Conservation (phyloP, 2,888 invertebrate genomes). For the Slavum lentiscoides region DNA sequence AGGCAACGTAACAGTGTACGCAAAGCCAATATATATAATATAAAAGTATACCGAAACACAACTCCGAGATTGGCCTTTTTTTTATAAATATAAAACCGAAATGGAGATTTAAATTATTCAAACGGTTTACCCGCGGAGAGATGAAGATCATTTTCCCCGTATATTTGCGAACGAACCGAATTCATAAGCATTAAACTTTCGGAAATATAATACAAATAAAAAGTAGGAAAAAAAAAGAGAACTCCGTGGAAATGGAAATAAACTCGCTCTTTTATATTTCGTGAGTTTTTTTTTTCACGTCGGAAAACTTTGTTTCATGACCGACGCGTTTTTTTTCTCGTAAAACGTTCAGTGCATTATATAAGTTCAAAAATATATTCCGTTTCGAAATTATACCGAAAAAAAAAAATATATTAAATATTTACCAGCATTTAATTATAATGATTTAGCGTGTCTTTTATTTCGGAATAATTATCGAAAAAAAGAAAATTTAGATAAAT, state of each 20-base stretch:
- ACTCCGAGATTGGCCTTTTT: not conserved
- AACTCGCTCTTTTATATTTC: too few species aligned
- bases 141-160: constrained; percentile 1
- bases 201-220: constrained; percentile 10
- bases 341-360: too few species aligned
- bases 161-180: constrained; percentile 27
- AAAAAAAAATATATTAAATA: too few species aligned
- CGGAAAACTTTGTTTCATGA: too few species aligned
- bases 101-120: constrained; percentile 37
- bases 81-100: not conserved
- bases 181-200: constrained; percentile 33
- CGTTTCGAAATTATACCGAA: too few species aligned
- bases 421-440: too few species aligned
- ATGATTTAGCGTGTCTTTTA: too few species aligned
- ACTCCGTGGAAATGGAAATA: not conserved
- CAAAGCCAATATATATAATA: not conserved
- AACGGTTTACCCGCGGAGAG: constrained; percentile 18
- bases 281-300: too few species aligned
- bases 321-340: too few species aligned
- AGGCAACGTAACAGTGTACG: constrained; percentile 11
- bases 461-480: too few species aligned
- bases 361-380: too few species aligned
- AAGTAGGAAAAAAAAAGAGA: not conserved
- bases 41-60: not conserved
- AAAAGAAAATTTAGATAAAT: too few species aligned